Conservation (phyloP, 53 echinoderm and acorn worm species). For the Patiria pectinifera region DNA sequence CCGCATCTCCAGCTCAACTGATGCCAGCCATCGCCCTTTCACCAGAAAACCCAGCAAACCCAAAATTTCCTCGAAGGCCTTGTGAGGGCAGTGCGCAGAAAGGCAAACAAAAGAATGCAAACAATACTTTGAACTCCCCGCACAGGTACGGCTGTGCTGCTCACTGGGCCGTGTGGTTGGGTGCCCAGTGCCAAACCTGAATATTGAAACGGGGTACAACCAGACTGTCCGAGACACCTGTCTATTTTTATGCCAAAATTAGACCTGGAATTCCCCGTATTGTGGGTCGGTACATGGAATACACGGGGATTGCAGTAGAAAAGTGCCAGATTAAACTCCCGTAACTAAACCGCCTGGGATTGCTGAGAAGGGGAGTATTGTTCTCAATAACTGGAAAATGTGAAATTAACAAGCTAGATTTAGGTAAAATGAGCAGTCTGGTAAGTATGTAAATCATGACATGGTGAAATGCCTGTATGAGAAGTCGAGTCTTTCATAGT, state of each 20-base stretch:
- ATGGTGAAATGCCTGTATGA: background rate
- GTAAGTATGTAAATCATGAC: background rate
- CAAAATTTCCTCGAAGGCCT: background rate
- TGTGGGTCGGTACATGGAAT: background rate
- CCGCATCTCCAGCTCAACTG: background rate
- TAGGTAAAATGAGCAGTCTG: background rate
- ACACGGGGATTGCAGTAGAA: background rate
- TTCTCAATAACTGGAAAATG: background rate
- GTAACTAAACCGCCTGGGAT: background rate
- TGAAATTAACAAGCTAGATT: background rate
- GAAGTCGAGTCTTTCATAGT: background rate
- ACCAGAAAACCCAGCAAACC: background rate
- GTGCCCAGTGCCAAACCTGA: background rate
- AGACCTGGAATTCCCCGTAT: constrained; percentile 8
- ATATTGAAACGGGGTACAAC: background rate
- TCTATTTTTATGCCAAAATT: background rate
- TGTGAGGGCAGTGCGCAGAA: constrained; percentile 3
- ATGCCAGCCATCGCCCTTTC: constrained; percentile 8
- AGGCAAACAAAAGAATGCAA: background rate
- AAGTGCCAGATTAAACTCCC: background rate
- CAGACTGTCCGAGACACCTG: background rate
- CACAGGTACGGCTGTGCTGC: background rate
- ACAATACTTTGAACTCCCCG: constrained; percentile 9
- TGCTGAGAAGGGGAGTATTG: background rate
- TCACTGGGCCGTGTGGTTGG: background rate